A percentile compares a stretch with the other conserved stretches of the same genome.
Evolutionary conservation across 2,113 vertebrate genomes (phyloP).

Genomic region (Madoqua kirkii): DNA sequence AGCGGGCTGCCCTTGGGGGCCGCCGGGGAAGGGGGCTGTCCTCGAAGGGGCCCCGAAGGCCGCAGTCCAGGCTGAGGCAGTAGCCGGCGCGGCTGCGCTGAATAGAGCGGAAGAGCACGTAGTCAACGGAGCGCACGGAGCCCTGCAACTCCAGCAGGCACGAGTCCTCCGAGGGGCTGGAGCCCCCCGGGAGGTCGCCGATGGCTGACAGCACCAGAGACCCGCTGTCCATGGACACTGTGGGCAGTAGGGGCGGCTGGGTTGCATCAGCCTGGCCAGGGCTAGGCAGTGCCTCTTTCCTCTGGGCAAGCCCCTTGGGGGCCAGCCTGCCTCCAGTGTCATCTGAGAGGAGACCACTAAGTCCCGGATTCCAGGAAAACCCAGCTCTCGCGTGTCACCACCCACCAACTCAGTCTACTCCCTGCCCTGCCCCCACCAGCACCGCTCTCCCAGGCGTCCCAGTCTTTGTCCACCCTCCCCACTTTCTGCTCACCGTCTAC

Average conservation of each 20-base stretch:
- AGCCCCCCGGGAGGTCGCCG: conserved; percentile 93
- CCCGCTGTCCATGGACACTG: conserved; percentile 95
- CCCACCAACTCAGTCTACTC: neutral
- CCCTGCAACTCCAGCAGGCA: conserved; percentile 92
- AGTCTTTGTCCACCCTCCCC: fast-evolving
- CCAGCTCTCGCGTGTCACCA: conserved; percentile 45
- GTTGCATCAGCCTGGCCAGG: neutral
- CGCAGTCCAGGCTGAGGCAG: conserved; percentile 85
- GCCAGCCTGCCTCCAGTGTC: neutral
- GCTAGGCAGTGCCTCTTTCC: neutral
- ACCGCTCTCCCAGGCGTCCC: neutral
- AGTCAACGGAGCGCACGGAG: conserved; percentile 85
- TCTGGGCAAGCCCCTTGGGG: neutral
- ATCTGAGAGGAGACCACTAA: neutral
- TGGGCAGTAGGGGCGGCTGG: neutral
- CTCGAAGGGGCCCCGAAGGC: conserved; percentile 82
- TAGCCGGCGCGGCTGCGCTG: conserved; percentile 86
- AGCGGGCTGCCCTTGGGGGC: conserved; percentile 87
- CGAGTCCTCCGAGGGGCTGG: conserved; percentile 95
- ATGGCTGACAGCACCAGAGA: conserved; percentile 95
- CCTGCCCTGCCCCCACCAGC: neutral
- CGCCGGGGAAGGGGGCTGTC: conserved; percentile 75
- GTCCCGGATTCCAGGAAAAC: neutral
- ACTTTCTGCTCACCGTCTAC: conserved; percentile 86
- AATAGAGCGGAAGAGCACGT: conserved; percentile 86